Evolutionary conservation across 1,140 invertebrate genomes (phyloP), one percentile per base, ranked within the genome.

Genomic region (Zelostemma sp.): DNA sequence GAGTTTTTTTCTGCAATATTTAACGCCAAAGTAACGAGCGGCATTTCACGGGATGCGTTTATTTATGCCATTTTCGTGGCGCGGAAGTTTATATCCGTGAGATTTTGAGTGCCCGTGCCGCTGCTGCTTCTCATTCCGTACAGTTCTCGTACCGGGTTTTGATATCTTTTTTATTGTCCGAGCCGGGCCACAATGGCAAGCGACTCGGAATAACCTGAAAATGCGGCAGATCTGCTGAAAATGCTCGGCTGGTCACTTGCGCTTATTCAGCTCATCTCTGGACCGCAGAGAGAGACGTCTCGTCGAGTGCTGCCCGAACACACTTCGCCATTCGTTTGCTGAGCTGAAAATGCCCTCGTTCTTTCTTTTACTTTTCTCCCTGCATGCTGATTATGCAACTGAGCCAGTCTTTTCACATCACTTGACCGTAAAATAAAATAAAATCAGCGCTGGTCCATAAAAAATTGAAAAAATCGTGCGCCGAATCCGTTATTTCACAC

Each of bases 151-250:
- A n/a, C 57, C 31, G n/a, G n/a, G 25, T 63, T 62, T 72, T 69
- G 47, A 73, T 69, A 58, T 72, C 50, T 55, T 66, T 74, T 67
- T 72, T 59, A 62, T 68, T 12, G 28, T 57, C 45, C 40, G 40
- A 15, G 40, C 1, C 40, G 14, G 14, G 11, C 40, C 47, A 55
- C 60, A 63, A 60, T 56, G 25, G 18, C 40, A 46, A 40, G 31
- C 48, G 53, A 21, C 40, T 21, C 16, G 19, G 14, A 45, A 43
- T 41, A 55, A 41, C 40, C 54, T 41, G 41, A 33, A 61, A 58
- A 19, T 21, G 54, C 51, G 38, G 45, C 31, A 40, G 35, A 41
- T 50, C 46, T 33, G 45, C n/a, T 48, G 28, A 33, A 63, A 62
- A 69, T 43, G 49, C 11, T 49, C 25, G 46, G 40, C 8, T 56